Percentiles rank a stretch among this genome's conserved stretches.
Conservation (phyloP, 2,113 vertebrate species). For the Cyanoderma ruficeps region DNA sequence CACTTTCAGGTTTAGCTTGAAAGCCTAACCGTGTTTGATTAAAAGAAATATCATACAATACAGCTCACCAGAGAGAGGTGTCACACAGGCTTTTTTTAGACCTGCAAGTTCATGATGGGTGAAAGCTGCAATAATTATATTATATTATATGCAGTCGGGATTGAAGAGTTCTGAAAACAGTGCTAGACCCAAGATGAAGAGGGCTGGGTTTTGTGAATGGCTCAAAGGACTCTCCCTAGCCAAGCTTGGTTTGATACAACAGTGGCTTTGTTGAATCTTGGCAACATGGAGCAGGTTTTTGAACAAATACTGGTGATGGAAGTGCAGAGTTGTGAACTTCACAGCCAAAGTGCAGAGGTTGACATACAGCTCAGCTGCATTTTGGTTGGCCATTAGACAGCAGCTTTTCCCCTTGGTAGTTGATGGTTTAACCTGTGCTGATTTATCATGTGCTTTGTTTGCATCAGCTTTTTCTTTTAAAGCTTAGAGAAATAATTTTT, state of each 20-base stretch:
- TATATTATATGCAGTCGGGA: background rate
- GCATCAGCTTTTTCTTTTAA: background rate
- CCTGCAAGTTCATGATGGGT: background rate
- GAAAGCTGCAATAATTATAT: background rate
- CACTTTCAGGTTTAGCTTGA: conserved; percentile 63
- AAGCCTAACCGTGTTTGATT: conserved; percentile 32
- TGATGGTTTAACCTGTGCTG: background rate
- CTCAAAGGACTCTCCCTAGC: background rate
- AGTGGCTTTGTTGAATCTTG: background rate
- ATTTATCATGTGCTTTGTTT: background rate
- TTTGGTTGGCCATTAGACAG: background rate
- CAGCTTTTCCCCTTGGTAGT: background rate
- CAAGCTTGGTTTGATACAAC: background rate
- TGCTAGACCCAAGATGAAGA: background rate
- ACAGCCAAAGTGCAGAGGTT: background rate
- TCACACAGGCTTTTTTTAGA: background rate
- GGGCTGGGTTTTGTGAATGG: background rate
- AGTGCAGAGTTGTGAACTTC: background rate
- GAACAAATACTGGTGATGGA: background rate
- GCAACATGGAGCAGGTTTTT: background rate
- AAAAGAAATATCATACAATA: conserved; percentile 8
- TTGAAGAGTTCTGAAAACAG: background rate
- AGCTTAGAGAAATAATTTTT: conserved; percentile 25
- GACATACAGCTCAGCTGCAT: background rate
- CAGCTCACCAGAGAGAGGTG: background rate